Percentiles rank a stretch among this genome's conserved stretches.
These are phyloP conservation scores for Steinernema feltiae DNA, from an alignment of 1,140 invertebrate species.

Conservation along the genomic window DNA sequence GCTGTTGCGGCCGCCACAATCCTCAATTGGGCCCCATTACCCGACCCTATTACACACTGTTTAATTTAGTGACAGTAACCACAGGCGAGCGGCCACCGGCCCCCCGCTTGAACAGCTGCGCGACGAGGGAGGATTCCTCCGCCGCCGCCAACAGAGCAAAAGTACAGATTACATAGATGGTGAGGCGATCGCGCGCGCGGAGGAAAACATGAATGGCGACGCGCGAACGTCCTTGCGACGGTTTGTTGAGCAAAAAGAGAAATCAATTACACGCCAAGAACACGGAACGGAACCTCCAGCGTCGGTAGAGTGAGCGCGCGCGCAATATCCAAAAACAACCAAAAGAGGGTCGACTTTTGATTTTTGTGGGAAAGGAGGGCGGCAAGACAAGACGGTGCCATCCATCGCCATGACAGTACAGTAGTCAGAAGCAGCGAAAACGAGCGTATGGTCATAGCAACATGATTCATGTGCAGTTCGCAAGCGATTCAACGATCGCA, in stretches of 20 bases:
- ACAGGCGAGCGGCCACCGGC: neutral
- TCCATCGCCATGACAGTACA: no score
- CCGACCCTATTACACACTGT: neutral
- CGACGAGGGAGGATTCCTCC: no score
- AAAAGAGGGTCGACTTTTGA: neutral
- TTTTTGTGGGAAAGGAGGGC: no score
- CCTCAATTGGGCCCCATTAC: constrained; percentile 1
- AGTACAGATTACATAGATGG: neutral
- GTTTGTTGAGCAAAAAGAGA: constrained; percentile 10
- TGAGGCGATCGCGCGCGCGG: neutral
- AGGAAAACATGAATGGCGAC: neutral
- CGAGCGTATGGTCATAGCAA: no score
- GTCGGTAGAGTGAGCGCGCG: no score
- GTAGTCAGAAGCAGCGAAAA: no score
- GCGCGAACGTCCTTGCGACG: neutral
- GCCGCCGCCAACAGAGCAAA: neutral
- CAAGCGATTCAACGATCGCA: no score
- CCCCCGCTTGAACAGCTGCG: neutral
- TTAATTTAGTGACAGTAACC: constrained; percentile 7
- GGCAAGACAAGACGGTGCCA: no score
- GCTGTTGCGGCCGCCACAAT: no score
- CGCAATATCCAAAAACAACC: no score
- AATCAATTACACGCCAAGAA: neutral
- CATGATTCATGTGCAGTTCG: no score
- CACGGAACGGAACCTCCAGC: neutral